Conservation (phyloP, 2,888 invertebrate genomes). For the Hermaeophaga mercurialis region DNA sequence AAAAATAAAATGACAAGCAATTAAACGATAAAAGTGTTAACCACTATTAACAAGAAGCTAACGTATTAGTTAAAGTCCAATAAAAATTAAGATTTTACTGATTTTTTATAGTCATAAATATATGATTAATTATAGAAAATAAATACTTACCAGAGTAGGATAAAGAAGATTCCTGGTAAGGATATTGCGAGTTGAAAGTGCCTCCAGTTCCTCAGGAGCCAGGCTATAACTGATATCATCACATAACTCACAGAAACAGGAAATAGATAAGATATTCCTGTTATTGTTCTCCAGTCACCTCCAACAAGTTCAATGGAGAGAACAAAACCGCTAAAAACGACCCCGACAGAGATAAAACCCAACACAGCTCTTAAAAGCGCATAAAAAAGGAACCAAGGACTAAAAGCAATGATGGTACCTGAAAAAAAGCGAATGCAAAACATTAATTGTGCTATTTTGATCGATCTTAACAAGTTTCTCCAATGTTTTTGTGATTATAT, state of each 20-base stretch:
- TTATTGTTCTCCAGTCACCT: constrained; percentile 79
- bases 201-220: constrained; percentile 74
- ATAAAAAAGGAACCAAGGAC: constrained; percentile 73
- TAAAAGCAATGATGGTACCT: constrained; percentile 66
- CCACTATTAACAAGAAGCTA: too few relatives aligned
- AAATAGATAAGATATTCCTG: constrained; percentile 80
- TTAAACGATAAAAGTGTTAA: too few relatives aligned
- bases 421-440: constrained; percentile 29
- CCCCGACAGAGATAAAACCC: constrained; percentile 80
- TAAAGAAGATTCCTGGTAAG: constrained; percentile 71
- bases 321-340: constrained; percentile 81
- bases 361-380: constrained; percentile 70
- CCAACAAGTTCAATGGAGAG: constrained; percentile 79
- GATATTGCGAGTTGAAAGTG: constrained; percentile 74
- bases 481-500: too few relatives aligned
- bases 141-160: constrained; percentile 71
- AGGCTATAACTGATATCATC: constrained; percentile 73
- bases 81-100: too few relatives aligned
- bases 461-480: too few relatives aligned
- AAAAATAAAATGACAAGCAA: too few relatives aligned
- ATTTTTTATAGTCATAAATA: too few relatives aligned
- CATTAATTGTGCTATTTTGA: not conserved
- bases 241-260: constrained; percentile 79
- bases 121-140: too few relatives aligned
- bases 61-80: too few relatives aligned